Evolutionary conservation across 2,888 invertebrate genomes (phyloP).

Genomic region (Hartigia nigra): DNA sequence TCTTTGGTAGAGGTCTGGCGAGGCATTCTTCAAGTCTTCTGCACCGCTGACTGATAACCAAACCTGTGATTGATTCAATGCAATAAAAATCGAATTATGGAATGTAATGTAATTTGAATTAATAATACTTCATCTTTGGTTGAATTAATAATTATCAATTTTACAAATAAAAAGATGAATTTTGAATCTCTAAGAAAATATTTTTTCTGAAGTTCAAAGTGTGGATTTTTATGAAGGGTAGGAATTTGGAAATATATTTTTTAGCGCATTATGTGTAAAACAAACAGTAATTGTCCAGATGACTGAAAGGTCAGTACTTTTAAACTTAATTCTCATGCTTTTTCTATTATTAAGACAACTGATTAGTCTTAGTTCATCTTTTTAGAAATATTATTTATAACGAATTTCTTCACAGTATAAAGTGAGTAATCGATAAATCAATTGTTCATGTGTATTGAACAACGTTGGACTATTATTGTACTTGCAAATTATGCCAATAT

Average conservation of each 20-base stretch:
- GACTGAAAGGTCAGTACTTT: too few relatives aligned
- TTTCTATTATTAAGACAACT: background rate
- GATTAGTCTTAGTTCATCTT: background rate
- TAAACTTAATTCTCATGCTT: too few relatives aligned
- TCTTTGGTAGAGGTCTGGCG: constrained; percentile 75
- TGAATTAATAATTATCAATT: background rate
- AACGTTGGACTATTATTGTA: background rate
- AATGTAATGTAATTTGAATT: background rate
- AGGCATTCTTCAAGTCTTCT: constrained; percentile 73
- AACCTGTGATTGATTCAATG: constrained; percentile 63
- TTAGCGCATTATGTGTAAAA: too few relatives aligned
- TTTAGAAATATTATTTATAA: background rate
- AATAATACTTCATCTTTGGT: background rate
- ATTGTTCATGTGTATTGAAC: background rate
- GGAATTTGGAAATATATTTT: too few relatives aligned
- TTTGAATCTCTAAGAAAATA: background rate
- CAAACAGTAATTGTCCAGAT: too few relatives aligned
- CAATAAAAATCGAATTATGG: constrained; percentile 63
- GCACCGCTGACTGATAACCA: constrained; percentile 92
- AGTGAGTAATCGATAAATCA: background rate
- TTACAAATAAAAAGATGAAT: background rate
- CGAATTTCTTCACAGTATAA: background rate
- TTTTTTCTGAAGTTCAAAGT: too few relatives aligned
- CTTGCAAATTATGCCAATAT: background rate
- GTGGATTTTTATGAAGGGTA: too few relatives aligned